Evolutionary conservation across 2,113 vertebrate genomes (phyloP).

Genomic region (Clarias batrachus): DNA sequence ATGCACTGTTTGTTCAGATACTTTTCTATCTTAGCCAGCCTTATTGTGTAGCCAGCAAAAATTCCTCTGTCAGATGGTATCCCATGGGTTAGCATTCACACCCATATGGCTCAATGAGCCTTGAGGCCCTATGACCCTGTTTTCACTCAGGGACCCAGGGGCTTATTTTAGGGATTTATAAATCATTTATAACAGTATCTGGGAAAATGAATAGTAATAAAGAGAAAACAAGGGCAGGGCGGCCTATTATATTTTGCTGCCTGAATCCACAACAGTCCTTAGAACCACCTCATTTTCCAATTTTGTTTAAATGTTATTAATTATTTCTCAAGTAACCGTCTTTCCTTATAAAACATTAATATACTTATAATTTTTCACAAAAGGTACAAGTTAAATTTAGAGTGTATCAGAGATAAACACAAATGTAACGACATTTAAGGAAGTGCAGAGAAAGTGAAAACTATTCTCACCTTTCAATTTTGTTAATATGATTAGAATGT

Average conservation of each 20-base stretch:
- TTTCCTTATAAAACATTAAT: background rate
- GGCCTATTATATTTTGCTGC: background rate
- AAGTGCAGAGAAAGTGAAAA: slow-evolving; percentile 31
- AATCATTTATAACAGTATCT: background rate
- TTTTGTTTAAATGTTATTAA: background rate
- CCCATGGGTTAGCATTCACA: too few relatives aligned
- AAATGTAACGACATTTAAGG: slow-evolving; percentile 14
- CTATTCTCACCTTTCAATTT: slow-evolving; percentile 53
- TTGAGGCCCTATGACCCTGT: too few relatives aligned
- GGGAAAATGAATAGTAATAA: background rate
- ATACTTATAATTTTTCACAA: background rate
- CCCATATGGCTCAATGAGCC: too few relatives aligned
- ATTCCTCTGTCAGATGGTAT: too few relatives aligned
- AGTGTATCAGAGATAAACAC: background rate
- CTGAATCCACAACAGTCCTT: background rate
- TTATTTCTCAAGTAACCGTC: slow-evolving; percentile 46
- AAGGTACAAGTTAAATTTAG: background rate
- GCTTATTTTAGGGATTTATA: background rate
- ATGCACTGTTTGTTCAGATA: too few relatives aligned
- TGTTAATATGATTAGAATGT: slow-evolving; percentile 67
- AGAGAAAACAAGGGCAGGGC: background rate
- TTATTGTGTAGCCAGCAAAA: too few relatives aligned
- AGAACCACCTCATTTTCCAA: background rate
- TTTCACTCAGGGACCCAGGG: too few relatives aligned
- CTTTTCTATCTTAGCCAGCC: too few relatives aligned